A percentile compares a stretch with the other conserved stretches of the same genome.
phyloP scores from a whole-genome alignment of 2,113 vertebrate species.

The Chinchilla lanigera region DNA sequence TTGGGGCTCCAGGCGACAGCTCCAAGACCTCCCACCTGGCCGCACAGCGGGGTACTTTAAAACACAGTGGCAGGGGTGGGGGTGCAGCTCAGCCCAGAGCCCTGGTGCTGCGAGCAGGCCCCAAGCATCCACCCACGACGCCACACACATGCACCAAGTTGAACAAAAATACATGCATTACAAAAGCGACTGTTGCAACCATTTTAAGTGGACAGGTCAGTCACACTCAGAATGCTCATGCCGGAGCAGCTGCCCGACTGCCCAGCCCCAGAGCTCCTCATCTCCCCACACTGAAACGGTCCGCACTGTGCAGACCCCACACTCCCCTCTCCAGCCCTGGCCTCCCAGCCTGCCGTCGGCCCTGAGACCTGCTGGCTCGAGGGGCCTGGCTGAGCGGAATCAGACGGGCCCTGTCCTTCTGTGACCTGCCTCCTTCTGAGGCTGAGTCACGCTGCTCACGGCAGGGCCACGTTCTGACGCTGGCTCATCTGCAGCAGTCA shows the following conservation, averaged over 20 bases:
- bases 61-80: not conserved
- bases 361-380: accelerated
- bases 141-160: not conserved
- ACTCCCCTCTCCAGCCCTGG: accelerated
- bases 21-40: not conserved
- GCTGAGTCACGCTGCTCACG: accelerated
- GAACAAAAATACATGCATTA: not conserved
- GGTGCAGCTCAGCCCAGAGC: not conserved
- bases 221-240: accelerated
- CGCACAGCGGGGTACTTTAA: accelerated
- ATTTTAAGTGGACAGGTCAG: too few relatives aligned
- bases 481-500: accelerated
- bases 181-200: accelerated
- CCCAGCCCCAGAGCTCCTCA: accelerated
- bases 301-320: accelerated
- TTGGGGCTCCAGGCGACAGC: not conserved
- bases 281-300: not conserved
- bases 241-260: accelerated
- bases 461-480: accelerated
- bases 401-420: accelerated
- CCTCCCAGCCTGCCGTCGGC: accelerated
- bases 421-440: accelerated
- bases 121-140: not conserved
- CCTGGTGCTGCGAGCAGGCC: too few relatives aligned
- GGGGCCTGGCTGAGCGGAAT: not conserved